phyloP scores from a whole-genome alignment of 2,888 invertebrate genomes.

The Acanthosepion pharaonis region DNA sequence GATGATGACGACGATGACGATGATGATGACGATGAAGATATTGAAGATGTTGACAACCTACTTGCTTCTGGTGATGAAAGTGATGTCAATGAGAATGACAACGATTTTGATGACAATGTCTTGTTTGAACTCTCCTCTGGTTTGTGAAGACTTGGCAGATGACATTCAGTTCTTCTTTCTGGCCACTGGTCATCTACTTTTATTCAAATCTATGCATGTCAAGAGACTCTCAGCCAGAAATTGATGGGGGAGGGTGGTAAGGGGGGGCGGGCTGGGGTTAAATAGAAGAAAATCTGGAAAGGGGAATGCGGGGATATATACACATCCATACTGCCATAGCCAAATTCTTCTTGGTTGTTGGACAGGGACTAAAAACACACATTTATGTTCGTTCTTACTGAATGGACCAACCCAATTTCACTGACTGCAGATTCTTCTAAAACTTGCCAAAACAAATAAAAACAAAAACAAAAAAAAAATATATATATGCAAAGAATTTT shows the following conservation, averaged over 20 bases:
- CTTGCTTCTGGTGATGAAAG: slow-evolving; percentile 47
- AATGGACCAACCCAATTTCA: background rate
- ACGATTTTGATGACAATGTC: slow-evolving; percentile 48
- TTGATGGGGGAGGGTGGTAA: background rate
- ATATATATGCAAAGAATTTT: background rate
- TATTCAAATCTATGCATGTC: background rate
- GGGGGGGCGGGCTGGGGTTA: background rate
- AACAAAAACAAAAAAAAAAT: background rate
- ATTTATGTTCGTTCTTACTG: background rate
- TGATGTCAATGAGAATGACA: slow-evolving; percentile 45
- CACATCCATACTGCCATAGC: background rate
- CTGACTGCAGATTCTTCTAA: background rate
- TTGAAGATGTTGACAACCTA: slow-evolving; percentile 24
- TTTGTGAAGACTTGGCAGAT: background rate
- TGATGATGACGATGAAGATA: slow-evolving; percentile 44
- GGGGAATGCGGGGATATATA: background rate
- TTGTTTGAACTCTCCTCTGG: slow-evolving; percentile 44
- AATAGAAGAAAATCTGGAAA: no score
- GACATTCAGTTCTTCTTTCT: background rate
- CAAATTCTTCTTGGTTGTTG: slow-evolving; percentile 6
- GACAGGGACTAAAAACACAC: background rate
- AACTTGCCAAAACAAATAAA: background rate
- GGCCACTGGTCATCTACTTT: background rate
- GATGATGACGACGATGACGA: slow-evolving; percentile 46
- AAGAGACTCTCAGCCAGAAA: background rate